Base-by-base conservation (phyloP, 2,797 vertebrate species). In the Cirrhinus molitorella region DNA sequence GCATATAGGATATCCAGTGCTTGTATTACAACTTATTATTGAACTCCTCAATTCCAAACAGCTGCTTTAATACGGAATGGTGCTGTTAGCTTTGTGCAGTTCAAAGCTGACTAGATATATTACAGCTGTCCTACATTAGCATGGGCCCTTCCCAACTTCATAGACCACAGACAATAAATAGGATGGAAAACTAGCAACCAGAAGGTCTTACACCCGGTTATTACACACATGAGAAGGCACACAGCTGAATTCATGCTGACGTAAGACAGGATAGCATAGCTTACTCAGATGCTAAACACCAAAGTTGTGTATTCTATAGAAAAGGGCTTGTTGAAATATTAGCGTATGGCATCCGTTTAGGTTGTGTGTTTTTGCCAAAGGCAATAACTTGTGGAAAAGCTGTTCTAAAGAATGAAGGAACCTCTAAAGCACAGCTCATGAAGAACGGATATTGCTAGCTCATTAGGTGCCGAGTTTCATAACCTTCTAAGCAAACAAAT, bases 111-210 rank as follows among this genome's bases (percentile, higher is more conserved):
- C 81, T 83, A 83, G 81, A 83, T 83, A 67, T 75, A 34, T 76
- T 66, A 83, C 72, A 83, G 71, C 63, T 83, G 81, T 55, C 81
- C 81, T 83, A 83, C 72, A 83, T 83, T 67, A 83, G 37, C 61
- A 67, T 14, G 17, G 47, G 72, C 61, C 81, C 72, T 83, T 83
- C 81, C 81, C 72, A 75, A 66, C 61, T 67, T 57, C 72, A 67
- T 55, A 83, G 61, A 75, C 81, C 81, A 83, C 81, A 83, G 61
- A 76, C 72, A 75, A 75, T 83, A 75, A 75, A 83, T 75, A 83
- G 72, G 61, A 83, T 43, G 72, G 81, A 83, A 83, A 83, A 66
- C 59, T 67, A 76, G 71, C 61, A 83, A 83, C 61, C 81, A 74
- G 31, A 75, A 82, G 28, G 45, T 53, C 57, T 65, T 65, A 66